These are phyloP conservation scores for Elaphurus davidianus DNA, from an alignment of 2,113 vertebrate genomes.

Conservation along the genomic window DNA sequence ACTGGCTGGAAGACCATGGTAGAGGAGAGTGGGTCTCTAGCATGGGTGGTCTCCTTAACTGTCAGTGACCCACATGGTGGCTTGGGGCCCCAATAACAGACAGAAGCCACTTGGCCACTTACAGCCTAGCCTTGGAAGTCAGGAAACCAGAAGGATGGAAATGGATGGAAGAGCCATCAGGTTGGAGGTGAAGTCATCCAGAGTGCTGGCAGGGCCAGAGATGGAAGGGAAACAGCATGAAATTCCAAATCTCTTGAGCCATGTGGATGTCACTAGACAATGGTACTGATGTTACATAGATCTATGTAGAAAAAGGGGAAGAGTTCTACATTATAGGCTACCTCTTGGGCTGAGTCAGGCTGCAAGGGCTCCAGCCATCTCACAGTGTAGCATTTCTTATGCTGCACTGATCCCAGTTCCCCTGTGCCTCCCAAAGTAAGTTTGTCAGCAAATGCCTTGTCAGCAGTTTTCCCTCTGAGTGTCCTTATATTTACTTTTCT, in stretches of 20 bases:
- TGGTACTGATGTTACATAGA: background rate
- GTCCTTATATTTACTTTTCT: background rate
- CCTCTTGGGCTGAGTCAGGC: background rate
- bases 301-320: background rate
- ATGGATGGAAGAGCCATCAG: background rate
- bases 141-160: background rate
- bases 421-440: background rate
- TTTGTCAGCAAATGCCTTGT: too few species aligned
- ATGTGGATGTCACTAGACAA: background rate
- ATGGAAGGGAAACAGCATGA: background rate
- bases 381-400: background rate
- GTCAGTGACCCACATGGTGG: fast-evolving
- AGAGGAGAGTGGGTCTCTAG: background rate
- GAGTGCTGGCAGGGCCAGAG: background rate
- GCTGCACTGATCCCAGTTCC: fast-evolving
- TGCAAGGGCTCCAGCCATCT: background rate
- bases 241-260: background rate
- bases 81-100: background rate
- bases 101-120: background rate
- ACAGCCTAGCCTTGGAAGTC: background rate
- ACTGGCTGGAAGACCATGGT: background rate
- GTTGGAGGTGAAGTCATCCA: background rate
- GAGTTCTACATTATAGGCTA: background rate
- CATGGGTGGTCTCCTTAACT: background rate
- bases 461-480: background rate